Conservation (phyloP, 2,888 invertebrate genomes). For the Mamestra brassicae region DNA sequence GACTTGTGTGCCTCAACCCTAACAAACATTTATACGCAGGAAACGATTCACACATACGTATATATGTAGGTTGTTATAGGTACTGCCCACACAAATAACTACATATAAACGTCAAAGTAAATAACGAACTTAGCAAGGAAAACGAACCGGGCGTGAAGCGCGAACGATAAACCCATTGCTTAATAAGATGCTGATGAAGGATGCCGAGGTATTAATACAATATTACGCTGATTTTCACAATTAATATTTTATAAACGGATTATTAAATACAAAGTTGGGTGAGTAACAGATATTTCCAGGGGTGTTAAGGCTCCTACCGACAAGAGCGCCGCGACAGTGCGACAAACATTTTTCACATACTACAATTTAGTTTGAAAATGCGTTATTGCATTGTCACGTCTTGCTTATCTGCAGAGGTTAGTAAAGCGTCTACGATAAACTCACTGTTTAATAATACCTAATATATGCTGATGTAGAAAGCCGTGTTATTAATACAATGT, state of each 20-base stretch:
- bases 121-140: conserved; percentile 48
- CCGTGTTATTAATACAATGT: no score
- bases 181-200: conserved; percentile 61
- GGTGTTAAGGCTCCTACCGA: no score
- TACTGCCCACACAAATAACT: neutral
- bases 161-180: conserved; percentile 57
- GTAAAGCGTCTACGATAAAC: no score
- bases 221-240: conserved; percentile 54
- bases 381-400: no score
- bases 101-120: conserved; percentile 44
- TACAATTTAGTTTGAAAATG: no score
- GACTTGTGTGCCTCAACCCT: neutral
- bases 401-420: no score
- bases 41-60: neutral
- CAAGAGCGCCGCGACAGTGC: no score
- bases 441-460: no score
- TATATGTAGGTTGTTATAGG: no score
- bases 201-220: conserved; percentile 48
- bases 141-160: conserved; percentile 46
- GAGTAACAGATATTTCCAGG: neutral
- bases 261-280: conserved; percentile 36
- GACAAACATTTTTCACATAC: no score
- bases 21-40: conserved; percentile 11
- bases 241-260: conserved; percentile 49
- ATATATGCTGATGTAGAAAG: no score